Base-by-base conservation (phyloP, 1,140 invertebrate genomes). In the Papilio aristodemus region DNA sequence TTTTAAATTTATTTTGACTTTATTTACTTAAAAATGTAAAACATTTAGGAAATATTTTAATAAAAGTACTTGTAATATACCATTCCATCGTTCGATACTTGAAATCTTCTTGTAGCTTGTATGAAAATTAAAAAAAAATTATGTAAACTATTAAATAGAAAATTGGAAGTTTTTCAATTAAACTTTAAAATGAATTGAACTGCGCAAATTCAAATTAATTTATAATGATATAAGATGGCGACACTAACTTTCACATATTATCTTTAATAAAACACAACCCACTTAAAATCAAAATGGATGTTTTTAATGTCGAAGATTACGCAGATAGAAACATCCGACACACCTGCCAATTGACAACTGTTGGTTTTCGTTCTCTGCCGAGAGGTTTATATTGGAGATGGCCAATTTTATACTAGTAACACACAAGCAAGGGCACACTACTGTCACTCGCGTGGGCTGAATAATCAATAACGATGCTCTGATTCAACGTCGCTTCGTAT, bases 341-440 rank as follows among this genome's bases (percentile, higher is more conserved):
- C 25, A n/a, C 13, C n/a, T 25, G 63, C 39, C n/a, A 14, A 66
- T 32, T 22, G 14, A 4, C 7, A 27, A 66, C 63, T 66, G 39
- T 11, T 13, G 22, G 25, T 50, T 66, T 36, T 50, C 41, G 17
- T 27, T 4, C 19, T 8, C 41, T 27, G 19, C 13, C 22, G 25
- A 7, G 10, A 13, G 3, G 8, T 17, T 66, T 66, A 50, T 66
- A 66, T 27, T 36, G 39, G 11, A 4, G 11, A 46, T 25, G n/a
- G 63, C 14, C 41, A 43, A 46, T 27, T 66, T 32, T 32, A n/a
- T 11, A 66, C 41, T 66, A 22, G 63, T 43, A 66, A 66, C 63
- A 66, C 63, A 66, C 25, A 46, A 25, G n/a, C 25, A 46, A 43
- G 1, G 13, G 11, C 25, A 36, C 25, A 22, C 63, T 32, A 32